Percentiles rank a stretch among this genome's conserved stretches.
phyloP scores from a whole-genome alignment of 2,888 invertebrate species.

The Tenthredo scrophulariae region DNA sequence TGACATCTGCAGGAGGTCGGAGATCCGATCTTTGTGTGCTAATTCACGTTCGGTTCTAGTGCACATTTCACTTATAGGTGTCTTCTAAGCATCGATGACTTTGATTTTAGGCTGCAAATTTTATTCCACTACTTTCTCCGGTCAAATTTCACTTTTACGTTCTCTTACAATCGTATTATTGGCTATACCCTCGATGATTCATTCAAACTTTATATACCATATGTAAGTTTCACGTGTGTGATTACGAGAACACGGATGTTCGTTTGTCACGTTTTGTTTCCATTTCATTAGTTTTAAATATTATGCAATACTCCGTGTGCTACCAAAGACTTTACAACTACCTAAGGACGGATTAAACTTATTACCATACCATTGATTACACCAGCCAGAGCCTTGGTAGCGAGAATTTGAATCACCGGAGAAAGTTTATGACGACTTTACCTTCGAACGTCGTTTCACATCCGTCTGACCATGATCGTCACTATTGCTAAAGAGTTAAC shows the following conservation, averaged over 20 bases:
- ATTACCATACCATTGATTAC: constrained; percentile 36
- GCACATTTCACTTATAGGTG: constrained; percentile 25
- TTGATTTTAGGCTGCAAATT: neutral
- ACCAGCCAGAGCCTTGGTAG: neutral
- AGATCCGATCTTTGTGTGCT: constrained; percentile 28
- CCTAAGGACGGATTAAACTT: neutral
- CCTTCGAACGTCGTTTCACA: neutral
- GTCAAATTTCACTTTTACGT: constrained; percentile 13
- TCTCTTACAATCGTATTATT: constrained; percentile 22
- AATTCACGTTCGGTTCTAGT: constrained; percentile 11
- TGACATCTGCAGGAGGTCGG: neutral
- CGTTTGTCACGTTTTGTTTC: neutral
- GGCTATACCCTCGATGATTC: constrained; percentile 1
- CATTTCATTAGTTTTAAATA: neutral
- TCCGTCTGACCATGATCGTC: neutral
- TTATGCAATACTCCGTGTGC: constrained; percentile 16
- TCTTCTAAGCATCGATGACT: neutral
- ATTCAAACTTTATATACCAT: neutral
- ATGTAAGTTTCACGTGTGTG: neutral
- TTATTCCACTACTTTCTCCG: constrained; percentile 17
- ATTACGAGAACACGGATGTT: constrained; percentile 20
- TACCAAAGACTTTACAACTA: neutral
- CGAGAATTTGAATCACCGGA: constrained; percentile 49
- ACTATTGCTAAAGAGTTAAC: neutral
- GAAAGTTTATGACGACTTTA: constrained; percentile 24